Percentiles rank a stretch among this genome's conserved stretches.
These are phyloP conservation scores for Aplocera efformata DNA, from an alignment of 2,888 invertebrate species.

Conservation along the genomic window DNA sequence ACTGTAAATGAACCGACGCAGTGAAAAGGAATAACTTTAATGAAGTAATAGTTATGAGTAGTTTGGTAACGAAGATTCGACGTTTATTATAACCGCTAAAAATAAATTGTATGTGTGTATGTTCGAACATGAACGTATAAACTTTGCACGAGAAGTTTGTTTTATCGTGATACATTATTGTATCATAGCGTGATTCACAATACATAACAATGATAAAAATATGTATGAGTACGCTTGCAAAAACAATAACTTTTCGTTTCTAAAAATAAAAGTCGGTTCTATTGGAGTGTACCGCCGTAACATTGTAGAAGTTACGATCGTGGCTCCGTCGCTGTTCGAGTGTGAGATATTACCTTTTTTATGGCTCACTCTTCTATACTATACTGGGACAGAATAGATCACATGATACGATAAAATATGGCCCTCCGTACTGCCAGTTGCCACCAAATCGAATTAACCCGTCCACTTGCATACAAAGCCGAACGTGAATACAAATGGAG, in stretches of 20 bases:
- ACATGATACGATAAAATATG: constrained; percentile 80
- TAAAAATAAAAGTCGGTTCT: constrained; percentile 64
- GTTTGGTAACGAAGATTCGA: no score
- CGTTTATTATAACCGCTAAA: no score
- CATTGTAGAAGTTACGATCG: constrained; percentile 79
- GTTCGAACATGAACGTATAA: no score
- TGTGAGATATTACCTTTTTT: constrained; percentile 80
- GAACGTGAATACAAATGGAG: constrained; percentile 71
- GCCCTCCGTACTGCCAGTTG: constrained; percentile 68
- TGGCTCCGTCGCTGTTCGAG: constrained; percentile 73
- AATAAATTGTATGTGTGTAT: no score
- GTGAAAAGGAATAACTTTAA: no score
- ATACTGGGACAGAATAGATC: constrained; percentile 77
- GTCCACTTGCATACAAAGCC: constrained; percentile 78
- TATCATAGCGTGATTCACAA: background rate
- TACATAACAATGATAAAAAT: constrained; percentile 7
- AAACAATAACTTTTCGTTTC: constrained; percentile 59
- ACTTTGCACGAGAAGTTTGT: no score
- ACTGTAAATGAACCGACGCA: no score
- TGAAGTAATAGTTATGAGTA: no score
- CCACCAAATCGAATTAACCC: constrained; percentile 78
- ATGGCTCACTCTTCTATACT: constrained; percentile 78
- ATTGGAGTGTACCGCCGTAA: constrained; percentile 66
- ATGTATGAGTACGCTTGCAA: constrained; percentile 19
- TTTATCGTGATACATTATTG: no score